Base-by-base conservation (phyloP, 23 tunicate species). In the Halocynthia aurantium region DNA sequence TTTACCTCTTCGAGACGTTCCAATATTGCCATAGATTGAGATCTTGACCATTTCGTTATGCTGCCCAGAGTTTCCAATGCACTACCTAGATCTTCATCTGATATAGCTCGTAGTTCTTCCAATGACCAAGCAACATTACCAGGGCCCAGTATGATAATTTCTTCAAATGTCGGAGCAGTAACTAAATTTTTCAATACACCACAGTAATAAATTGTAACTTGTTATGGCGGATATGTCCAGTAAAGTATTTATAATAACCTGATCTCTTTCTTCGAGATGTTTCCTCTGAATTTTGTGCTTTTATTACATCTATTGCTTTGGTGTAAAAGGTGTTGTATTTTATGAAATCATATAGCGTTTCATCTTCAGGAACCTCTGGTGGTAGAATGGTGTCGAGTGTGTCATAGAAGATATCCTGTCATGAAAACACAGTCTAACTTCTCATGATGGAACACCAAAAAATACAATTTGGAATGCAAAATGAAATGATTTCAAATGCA, bases 71-170 rank as follows among this genome's bases (percentile, higher is more conserved):
- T 61, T 51, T 71, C 87, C 12, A 88, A 50, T 8, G 85, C 49
- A 50, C 82, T 70, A 6, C 73, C 31, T 13, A 88, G 51, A 73
- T 88, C 95, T 58, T 78, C 81, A 15, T 69, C 72, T 12, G 84
- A 13, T 17, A 88, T 81, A 11, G 70, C 74, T 19, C 21, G 6
- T 4, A 88, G 53, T 58, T 83, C 77, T 40, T 84, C 88, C 8
- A 62, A 72, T 7, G 87, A 64, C 95, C 84, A 84, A 7, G 61
- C 71, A 62, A 82, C 31, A 53, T 88, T 88, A 53, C 82, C 84
- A 18, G 89, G 81, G 6, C 95, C 95, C 81, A 88, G 51, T 17
- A 82, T 13, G 10, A 80, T 81, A 57, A 88, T 83, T 53, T 78
- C 81, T 6, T 88, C 84, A 78, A 72, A 88, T 40, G 61, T 73